phyloP scores from a whole-genome alignment of 1,140 invertebrate genomes.

The Dufourea novaeangliae region DNA sequence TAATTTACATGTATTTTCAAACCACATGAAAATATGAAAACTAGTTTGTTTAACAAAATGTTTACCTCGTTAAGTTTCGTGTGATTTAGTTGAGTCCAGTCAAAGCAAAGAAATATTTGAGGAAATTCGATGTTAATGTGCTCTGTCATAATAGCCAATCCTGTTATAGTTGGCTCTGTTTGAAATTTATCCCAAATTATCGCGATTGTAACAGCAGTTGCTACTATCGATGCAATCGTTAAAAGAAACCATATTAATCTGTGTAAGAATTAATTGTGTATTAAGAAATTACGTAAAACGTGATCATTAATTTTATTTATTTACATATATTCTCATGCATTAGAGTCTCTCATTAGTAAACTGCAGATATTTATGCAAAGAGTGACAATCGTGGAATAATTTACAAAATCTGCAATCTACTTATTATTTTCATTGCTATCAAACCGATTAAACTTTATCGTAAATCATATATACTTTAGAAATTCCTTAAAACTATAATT shows the following conservation, averaged over 20 bases:
- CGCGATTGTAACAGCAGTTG: slow-evolving; percentile 86
- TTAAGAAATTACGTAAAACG: not conserved
- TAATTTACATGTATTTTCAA: too few relatives aligned
- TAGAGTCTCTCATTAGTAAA: too few relatives aligned
- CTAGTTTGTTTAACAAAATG: not conserved
- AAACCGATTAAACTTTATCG: not conserved
- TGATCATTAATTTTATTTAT: not conserved
- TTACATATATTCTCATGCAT: slow-evolving; percentile 8
- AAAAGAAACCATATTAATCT: slow-evolving; percentile 90
- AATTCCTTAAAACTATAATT: too few relatives aligned
- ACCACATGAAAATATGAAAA: not conserved
- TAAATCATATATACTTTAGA: too few relatives aligned
- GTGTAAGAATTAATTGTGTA: not conserved
- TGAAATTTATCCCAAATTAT: slow-evolving; percentile 90
- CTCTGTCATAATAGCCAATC: slow-evolving; percentile 70
- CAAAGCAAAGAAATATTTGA: slow-evolving; percentile 54
- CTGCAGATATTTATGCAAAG: too few relatives aligned
- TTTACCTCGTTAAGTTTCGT: slow-evolving; percentile 23
- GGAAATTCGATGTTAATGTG: slow-evolving; percentile 51
- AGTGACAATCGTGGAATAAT: not conserved
- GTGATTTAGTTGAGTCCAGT: slow-evolving; percentile 47
- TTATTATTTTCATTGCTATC: too few relatives aligned
- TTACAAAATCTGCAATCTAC: not conserved
- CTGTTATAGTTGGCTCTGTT: slow-evolving; percentile 90
- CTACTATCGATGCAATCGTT: slow-evolving; percentile 84